A percentile compares a stretch with the other conserved stretches of the same genome.
Conservation (phyloP, 2,888 invertebrate species). For the Lamellibrachia columna region DNA sequence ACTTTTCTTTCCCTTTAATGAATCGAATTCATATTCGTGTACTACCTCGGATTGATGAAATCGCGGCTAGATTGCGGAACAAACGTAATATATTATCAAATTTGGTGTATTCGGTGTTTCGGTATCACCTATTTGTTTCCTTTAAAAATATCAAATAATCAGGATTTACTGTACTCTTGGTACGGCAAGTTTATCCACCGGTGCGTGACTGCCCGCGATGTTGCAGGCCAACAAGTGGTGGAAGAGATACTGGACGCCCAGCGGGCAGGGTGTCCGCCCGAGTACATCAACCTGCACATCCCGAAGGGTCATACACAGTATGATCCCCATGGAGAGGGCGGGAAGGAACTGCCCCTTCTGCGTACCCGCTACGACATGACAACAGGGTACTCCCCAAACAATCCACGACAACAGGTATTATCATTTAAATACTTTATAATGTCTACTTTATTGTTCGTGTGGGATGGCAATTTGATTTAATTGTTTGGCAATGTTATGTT, state of each 20-base stretch:
- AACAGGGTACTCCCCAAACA: slow-evolving; percentile 72
- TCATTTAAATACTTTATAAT: not conserved
- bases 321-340: slow-evolving; percentile 50
- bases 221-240: slow-evolving; percentile 72
- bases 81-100: too few relatives aligned
- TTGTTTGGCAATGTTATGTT: too few relatives aligned
- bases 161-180: not conserved
- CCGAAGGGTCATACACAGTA: slow-evolving; percentile 67
- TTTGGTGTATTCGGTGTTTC: too few relatives aligned
- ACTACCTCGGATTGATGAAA: too few relatives aligned
- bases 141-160: too few relatives aligned
- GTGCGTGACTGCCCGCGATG: not conserved
- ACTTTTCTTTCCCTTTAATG: too few relatives aligned
- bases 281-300: slow-evolving; percentile 72
- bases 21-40: too few relatives aligned
- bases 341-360: slow-evolving; percentile 69
- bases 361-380: slow-evolving; percentile 70
- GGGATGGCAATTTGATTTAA: too few relatives aligned
- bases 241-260: slow-evolving; percentile 74
- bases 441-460: too few relatives aligned
- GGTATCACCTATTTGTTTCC: too few relatives aligned
- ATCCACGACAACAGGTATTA: slow-evolving; percentile 72
- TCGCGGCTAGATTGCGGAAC: too few relatives aligned
- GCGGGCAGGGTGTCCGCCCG: slow-evolving; percentile 72
- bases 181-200: not conserved